Percentiles rank a stretch among this genome's conserved stretches.
Evolutionary conservation across 2,113 vertebrate species (phyloP).

Genomic region (Thymallus thymallus): DNA sequence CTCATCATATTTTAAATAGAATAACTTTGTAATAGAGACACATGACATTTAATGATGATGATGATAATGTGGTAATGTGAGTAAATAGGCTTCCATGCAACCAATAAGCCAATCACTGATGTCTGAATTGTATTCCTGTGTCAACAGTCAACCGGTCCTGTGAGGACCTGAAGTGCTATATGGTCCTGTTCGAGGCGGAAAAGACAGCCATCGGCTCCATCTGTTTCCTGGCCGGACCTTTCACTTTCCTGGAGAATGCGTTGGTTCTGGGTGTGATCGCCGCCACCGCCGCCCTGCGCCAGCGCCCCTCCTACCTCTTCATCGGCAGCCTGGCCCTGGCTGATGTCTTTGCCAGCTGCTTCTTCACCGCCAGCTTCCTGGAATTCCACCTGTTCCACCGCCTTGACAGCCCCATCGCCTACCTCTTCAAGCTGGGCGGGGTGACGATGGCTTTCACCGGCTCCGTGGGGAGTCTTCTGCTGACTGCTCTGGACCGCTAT

Average conservation of each 20-base stretch:
- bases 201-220: conserved; percentile 74
- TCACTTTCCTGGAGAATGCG: conserved; percentile 84
- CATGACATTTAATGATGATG: neutral
- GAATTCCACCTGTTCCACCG: conserved; percentile 81
- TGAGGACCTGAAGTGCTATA: conserved; percentile 74
- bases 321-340: conserved; percentile 87
- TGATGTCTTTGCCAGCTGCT: conserved; percentile 84
- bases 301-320: conserved; percentile 86
- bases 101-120: neutral
- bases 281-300: conserved; percentile 70
- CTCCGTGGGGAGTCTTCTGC: conserved; percentile 88
- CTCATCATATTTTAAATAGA: neutral
- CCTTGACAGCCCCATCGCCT: conserved; percentile 56
- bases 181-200: conserved; percentile 74
- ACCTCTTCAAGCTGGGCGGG: conserved; percentile 88
- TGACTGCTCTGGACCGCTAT: conserved; percentile 89
- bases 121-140: neutral
- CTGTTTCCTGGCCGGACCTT: conserved; percentile 77
- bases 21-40: neutral
- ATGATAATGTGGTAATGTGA: neutral
- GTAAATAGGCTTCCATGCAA: neutral
- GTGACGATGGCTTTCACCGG: conserved; percentile 86
- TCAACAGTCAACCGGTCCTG: conserved; percentile 38
- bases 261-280: conserved; percentile 81
- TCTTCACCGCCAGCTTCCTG: conserved; percentile 84